These are phyloP conservation scores for Lethrus apterus DNA, from an alignment of 1,140 invertebrate species.

Conservation along the genomic window DNA sequence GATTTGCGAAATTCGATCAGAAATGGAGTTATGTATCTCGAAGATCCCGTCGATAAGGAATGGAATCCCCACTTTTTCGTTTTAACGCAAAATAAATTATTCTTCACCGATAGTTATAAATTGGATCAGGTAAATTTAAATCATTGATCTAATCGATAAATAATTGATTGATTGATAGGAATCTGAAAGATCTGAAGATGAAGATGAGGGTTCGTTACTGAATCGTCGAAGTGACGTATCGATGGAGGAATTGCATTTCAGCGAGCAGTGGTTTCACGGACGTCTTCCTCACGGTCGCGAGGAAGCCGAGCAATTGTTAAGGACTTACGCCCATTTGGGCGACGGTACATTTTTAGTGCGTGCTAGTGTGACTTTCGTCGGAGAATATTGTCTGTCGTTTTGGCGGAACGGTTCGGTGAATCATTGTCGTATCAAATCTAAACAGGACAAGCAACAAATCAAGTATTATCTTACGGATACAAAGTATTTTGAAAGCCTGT, in stretches of 20 bases:
- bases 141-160: no score
- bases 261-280: conserved; percentile 94
- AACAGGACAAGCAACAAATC: conserved; percentile 79
- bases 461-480: conserved; percentile 90
- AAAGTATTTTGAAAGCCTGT: conserved; percentile 86
- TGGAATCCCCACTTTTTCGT: conserved; percentile 96
- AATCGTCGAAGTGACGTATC: conserved; percentile 42
- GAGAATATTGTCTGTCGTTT: conserved; percentile 93
- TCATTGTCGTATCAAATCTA: conserved; percentile 87
- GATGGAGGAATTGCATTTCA: conserved; percentile 86
- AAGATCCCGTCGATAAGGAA: conserved; percentile 80
- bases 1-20: conserved; percentile 84
- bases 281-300: conserved; percentile 67
- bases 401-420: conserved; percentile 84
- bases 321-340: conserved; percentile 75
- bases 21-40: conserved; percentile 85
- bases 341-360: conserved; percentile 94
- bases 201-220: conserved; percentile 37
- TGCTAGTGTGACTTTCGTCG: conserved; percentile 92
- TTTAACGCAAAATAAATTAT: conserved; percentile 81
- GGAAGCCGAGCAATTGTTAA: conserved; percentile 62
- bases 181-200: conserved; percentile 46
- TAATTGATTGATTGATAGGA: no score
- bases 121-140: conserved; percentile 31
- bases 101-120: conserved; percentile 57